Evolutionary conservation across 2,797 vertebrate genomes (phyloP).

Genomic region (Tenualosa thibaudeaui): DNA sequence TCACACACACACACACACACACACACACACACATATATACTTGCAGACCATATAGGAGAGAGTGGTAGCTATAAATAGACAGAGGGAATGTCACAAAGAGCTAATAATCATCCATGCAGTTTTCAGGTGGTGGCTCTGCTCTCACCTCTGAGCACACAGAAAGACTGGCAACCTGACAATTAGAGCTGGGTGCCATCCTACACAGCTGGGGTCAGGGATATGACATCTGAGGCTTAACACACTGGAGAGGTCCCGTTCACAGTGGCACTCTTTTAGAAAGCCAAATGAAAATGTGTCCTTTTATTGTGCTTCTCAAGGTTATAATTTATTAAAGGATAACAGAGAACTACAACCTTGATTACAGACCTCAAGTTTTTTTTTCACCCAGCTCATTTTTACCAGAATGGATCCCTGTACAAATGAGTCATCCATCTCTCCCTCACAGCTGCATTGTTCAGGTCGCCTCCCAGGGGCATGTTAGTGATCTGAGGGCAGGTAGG

Average conservation of each 20-base stretch:
- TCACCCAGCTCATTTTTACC: neutral
- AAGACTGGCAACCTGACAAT: neutral
- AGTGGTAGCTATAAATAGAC: neutral
- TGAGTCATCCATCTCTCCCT: constrained; percentile 2
- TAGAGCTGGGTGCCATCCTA: neutral
- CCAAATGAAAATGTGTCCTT: neutral
- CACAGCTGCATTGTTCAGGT: neutral
- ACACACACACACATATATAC: neutral
- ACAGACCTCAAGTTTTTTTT: neutral
- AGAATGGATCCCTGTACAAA: neutral
- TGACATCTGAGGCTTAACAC: neutral
- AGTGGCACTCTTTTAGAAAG: neutral
- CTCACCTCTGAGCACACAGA: neutral
- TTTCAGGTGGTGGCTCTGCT: neutral
- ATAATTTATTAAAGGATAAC: neutral
- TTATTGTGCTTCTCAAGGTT: neutral
- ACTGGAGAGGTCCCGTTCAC: neutral
- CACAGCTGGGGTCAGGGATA: neutral
- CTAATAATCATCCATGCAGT: neutral
- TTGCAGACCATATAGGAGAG: neutral
- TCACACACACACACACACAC: neutral
- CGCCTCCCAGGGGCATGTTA: neutral
- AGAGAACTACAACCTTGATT: neutral
- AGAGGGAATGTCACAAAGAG: neutral
- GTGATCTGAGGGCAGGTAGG: neutral